Evolutionary conservation across 2,113 vertebrate genomes (phyloP), one percentile per base, ranked within the genome.

Genomic region (Dipodomys stephensi): DNA sequence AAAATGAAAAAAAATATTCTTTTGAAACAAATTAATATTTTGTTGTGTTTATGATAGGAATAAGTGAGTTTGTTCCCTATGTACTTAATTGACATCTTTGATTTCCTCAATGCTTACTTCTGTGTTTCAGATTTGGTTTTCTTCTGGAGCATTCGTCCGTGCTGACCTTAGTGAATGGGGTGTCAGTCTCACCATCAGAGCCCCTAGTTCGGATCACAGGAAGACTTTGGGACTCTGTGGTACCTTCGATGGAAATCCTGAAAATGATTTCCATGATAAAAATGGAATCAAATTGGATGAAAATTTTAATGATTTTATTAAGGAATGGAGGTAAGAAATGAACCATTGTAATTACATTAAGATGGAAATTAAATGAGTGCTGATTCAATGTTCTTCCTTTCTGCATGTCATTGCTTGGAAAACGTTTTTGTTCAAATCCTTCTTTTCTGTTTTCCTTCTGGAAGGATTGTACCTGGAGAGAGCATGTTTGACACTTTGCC

Each of bases 171-270:
- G 98, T 5, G 97, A 98, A 76, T 99, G 99, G 99, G 99, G 99
- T 57, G 99, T 99, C 98, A 99, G 99, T 97, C 94, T 99, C 95
- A 99, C 98, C 0, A 94, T 99, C 71, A 98, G 99, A 95, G 98
- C 98, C 3, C 98, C 99, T 32, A 92, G 98, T 91, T 97, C 98
- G 1, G 99, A 99, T 96, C 97, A 98, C 92, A 94, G 94, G 57
- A 98, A 98, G 84, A 99, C 99, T 2, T 1, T 98, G 92, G 99
- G 99, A 65, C 98, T 99, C 80, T 99, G 99, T 92, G 99, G 99
- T 84, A 99, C 98, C 16, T 99, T 98, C 88, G 99, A 99, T 20
- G 98, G 98, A 95, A 97, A 92, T 72, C 74, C 97, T 20, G 97
- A 98, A 92, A 99, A 99, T 79, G 99, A 99, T 96, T 98, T 98